Conservation (phyloP, 2,797 vertebrate genomes). For the Odontamblyopus rebecca region DNA sequence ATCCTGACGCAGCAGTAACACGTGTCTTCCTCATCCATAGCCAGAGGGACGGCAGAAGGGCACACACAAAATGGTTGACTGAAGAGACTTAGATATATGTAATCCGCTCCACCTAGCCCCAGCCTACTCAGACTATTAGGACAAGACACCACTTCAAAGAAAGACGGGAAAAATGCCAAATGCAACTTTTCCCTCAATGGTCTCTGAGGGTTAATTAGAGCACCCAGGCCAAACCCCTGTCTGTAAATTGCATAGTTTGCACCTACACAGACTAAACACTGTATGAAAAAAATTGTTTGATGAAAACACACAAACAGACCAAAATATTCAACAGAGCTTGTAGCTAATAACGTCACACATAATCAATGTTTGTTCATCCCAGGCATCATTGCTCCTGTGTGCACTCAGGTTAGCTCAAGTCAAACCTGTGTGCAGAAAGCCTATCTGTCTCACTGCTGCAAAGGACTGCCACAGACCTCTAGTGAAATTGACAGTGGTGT, state of each 20-base stretch:
- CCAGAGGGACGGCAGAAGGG: conserved; percentile 58
- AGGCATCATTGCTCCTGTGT: conserved; percentile 35
- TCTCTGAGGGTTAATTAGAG: conserved; percentile 76
- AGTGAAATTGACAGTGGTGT: conserved; percentile 55
- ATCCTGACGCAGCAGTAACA: conserved; percentile 65
- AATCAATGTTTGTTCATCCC: conserved; percentile 55
- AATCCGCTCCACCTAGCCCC: conserved; percentile 39
- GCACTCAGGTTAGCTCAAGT: conserved; percentile 59
- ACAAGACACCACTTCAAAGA: conserved; percentile 60
- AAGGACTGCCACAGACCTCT: conserved; percentile 26
- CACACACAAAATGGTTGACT: conserved; percentile 28
- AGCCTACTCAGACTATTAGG: conserved; percentile 38
- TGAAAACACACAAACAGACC: conserved; percentile 15
- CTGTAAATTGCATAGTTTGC: conserved; percentile 57
- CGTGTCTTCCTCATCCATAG: conserved; percentile 56
- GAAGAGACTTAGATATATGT: conserved; percentile 32
- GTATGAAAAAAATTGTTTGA: conserved; percentile 21
- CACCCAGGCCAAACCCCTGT: conserved; percentile 50
- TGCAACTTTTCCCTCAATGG: conserved; percentile 49
- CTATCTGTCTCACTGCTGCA: conserved; percentile 43
- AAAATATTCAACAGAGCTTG: too few species aligned
- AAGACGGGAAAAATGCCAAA: conserved; percentile 31
- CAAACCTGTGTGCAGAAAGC: conserved; percentile 57
- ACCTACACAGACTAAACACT: conserved; percentile 28
- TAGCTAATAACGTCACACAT: conserved; percentile 53